Evolutionary conservation across 1,140 invertebrate species (phyloP), one percentile per base, ranked within the genome.

Genomic region (Glossosoma conforme): DNA sequence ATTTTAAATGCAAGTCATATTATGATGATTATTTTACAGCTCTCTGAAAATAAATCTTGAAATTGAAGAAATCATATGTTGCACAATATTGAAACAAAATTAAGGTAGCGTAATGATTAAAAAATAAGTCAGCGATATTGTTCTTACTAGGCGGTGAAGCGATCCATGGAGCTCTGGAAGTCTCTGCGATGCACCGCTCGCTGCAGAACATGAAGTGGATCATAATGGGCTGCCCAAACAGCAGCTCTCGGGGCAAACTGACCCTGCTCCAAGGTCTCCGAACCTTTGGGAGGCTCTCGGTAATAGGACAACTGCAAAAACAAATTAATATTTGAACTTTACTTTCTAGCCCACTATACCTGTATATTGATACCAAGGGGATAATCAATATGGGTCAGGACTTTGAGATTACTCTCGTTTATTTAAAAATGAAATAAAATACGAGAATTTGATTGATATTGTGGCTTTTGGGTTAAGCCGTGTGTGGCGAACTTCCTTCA

Each of bases 151-250:
- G 86, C 81, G 1, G 84, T 88, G 66, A 83, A 91, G 37, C 93
- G 77, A 69, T 98, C 93, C 80, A 97, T 85, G 2, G 93, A 92
- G 13, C 86, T 83, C 72, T 97, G 94, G 66, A 94, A 96, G 67
- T 98, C 94, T 61, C 86, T 80, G 25, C 91, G 74, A 70, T 97
- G 92, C 1, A 97, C 89, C 18, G 92, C 91, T 62, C 95, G 75
- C 2, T 96, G 71, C 15, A 94, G 73, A 3, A 96, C 89, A 68
- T 96, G 91, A 36, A 98, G 80, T 2, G 95, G 95, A 75, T 98
- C 92, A 67, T 93, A 98, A 59, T 93, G 82, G 45, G 85, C 78
- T 63, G 93, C 84, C 94, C 94, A 98, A 17, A 97, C 87, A 17
- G 80, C 74, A 22, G 87, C 77, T 68, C 90, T 90, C 8, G 93